Evolutionary conservation across 1,140 invertebrate genomes (phyloP).

Genomic region (Formica selysi): DNA sequence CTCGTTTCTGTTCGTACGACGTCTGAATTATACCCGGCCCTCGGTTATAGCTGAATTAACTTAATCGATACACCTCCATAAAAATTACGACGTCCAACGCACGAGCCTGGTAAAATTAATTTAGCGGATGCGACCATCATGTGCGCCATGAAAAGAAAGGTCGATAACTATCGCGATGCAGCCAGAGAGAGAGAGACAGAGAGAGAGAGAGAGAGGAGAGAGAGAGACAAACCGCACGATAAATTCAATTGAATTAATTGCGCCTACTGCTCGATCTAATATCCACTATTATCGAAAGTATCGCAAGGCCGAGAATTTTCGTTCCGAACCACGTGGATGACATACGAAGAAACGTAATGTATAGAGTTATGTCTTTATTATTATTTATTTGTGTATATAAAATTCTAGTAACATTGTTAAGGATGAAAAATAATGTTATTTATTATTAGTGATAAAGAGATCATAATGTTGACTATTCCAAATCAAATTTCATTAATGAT

Average conservation of each 20-base stretch:
- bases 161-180: not conserved
- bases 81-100: constrained; percentile 27
- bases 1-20: not conserved
- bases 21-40: constrained; percentile 1
- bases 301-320: constrained; percentile 42
- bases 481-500: not conserved
- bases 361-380: not conserved
- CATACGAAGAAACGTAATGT: not conserved
- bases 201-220: not conserved
- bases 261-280: constrained; percentile 22
- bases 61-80: constrained; percentile 37
- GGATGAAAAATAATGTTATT: not conserved
- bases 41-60: not conserved
- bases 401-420: not conserved
- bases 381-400: not conserved
- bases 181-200: constrained; percentile 14
- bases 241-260: constrained; percentile 12
- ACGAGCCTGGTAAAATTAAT: constrained; percentile 32
- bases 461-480: not conserved
- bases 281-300: constrained; percentile 32
- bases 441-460: not conserved
- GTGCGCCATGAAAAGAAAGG: not conserved
- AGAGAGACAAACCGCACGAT: constrained; percentile 36
- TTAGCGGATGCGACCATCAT: not conserved
- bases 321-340: not conserved